Evolutionary conservation across 2,797 vertebrate species (phyloP), one percentile per base, ranked within the genome.

Genomic region (Danio choprae): DNA sequence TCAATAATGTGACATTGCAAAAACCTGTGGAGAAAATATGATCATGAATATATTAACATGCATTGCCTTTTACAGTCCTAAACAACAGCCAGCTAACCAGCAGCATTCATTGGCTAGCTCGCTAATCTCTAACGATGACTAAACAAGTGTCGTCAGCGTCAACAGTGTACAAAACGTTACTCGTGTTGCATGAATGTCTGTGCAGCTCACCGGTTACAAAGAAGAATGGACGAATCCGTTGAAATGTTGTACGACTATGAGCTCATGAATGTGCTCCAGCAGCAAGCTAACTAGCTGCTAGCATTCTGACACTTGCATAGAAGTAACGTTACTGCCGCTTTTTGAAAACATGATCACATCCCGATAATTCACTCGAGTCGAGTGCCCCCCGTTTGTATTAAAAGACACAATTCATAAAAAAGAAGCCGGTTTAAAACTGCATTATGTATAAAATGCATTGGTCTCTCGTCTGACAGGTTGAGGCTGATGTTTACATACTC

Each of bases 401-500:
- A 73, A 72, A 5, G 20, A 0, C 22, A 51, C 77, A 16, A 44
- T n/a, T 38, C 36, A 56, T 48, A 70, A 36, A 76, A 71, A 56
- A 46, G 5, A n/a, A 55, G 60, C n/a, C 20, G 9, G 38, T 58
- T 63, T 43, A 58, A 64, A 20, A 41, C 29, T 50, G 51, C 18
- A 29, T 29, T 38, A 6, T 18, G 50, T 77, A 58, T 79, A 46
- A 53, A 56, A 63, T 55, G 12, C 56, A 29, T 69, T 67, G 9
- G 22, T 22, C 43, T 74, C 36, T 80, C 40, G 20, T 69, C 18
- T 71, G 18, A 63, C 46, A 51, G 58, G 38, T 29, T 74, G 71
- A 70, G 64, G 78, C 76, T 83, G 70, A 74, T 85, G 81, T 85
- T 85, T 85, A 85, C 84, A 85, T 83, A 46, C 44, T 67, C 59